Base-by-base conservation (phyloP, 1,140 invertebrate genomes). In the Gryllus bimaculatus region DNA sequence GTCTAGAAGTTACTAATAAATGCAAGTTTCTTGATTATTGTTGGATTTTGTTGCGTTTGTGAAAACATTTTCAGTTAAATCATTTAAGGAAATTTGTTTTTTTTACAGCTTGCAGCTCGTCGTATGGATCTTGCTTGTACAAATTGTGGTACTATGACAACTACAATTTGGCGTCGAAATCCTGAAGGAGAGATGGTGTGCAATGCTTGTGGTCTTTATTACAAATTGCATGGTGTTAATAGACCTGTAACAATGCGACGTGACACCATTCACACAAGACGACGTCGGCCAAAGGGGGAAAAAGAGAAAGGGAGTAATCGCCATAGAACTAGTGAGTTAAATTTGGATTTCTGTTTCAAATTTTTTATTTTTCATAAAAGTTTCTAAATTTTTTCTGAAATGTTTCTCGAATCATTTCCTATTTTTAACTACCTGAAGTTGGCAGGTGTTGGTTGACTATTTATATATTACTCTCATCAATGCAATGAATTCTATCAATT, bases 181-280 rank as follows among this genome's bases (percentile, higher is more conserved):
- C 90, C 93, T 82, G 90, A 93, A 83, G 96, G 93, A 49, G 95
- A 97, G 87, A 96, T 96, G 90, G 96, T 97, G 21, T 98, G 96
- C 86, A 98, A 98, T 86, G 96, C 96, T 39, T 98, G 96, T 85
- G 96, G 96, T 0, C 89, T 98, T 15, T 98, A 98, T 86, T 97
- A 92, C 86, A 97, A 97, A 87, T 88, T 98, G 80, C 96, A 98
- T 86, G 93, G 94, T 79, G 92, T 97, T 79, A 94, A 94, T 85
- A 88, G 95, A 79, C 97, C 97, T 8, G 90, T 96, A 81, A 94
- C 96, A 47, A 98, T 99, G 96, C 90, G 96, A 83, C 94, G 98
- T 84, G 97, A 98, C 84, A 97, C 96, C 10, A 98, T 99, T 84
- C 97, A 98, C 86, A 98, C 96, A 20, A 88, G 97, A 81, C 94